Conservation (phyloP, 2,797 vertebrate genomes). For the Enoplosus armatus region DNA sequence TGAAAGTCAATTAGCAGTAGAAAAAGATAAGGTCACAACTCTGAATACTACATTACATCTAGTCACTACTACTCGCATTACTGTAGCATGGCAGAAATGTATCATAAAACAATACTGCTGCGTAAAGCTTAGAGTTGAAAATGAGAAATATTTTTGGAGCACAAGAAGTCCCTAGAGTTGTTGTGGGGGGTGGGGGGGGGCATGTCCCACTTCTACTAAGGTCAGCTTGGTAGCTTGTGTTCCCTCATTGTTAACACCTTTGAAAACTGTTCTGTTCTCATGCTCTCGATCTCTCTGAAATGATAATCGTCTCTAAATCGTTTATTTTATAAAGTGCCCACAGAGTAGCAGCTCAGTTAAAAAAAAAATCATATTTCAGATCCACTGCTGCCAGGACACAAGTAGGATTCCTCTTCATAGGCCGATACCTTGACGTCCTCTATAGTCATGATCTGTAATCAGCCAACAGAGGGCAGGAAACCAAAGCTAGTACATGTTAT, state of each 20-base stretch:
- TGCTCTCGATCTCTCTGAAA: constrained; percentile 2
- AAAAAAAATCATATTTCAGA: not conserved
- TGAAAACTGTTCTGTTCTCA: constrained; percentile 30
- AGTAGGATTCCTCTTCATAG: not conserved
- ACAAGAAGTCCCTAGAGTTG: not conserved
- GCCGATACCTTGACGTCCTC: not conserved
- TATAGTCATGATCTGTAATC: not conserved
- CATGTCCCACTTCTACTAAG: not conserved
- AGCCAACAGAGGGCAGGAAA: not conserved
- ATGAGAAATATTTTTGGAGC: not conserved
- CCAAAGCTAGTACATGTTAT: not conserved
- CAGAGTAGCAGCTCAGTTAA: not conserved
- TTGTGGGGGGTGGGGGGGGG: not conserved
- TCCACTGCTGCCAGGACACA: not conserved
- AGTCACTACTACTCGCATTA: not conserved
- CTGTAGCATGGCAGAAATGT: not conserved
- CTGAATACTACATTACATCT: not conserved
- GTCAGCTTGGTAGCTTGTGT: constrained; percentile 21
- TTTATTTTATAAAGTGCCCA: not conserved
- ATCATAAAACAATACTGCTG: not conserved
- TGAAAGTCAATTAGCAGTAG: not conserved
- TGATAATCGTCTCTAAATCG: constrained; percentile 16
- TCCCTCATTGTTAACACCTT: constrained; percentile 26
- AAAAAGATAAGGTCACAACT: not conserved
- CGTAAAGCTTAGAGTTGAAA: not conserved